Base-by-base conservation (phyloP, 2,888 invertebrate genomes). In the Xylota segnis region DNA sequence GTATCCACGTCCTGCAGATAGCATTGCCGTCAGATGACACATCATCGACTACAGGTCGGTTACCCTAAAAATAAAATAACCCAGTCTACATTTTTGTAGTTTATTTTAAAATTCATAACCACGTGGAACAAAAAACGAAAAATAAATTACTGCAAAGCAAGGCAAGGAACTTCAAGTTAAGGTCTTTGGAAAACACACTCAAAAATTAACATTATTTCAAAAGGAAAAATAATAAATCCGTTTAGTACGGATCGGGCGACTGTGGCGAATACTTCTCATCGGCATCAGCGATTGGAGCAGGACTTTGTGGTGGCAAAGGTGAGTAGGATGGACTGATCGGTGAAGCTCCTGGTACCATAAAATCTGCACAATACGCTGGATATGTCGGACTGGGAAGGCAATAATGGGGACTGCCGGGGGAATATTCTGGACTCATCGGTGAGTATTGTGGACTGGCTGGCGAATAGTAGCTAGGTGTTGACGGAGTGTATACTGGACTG, bases 321-420 rank as follows among this genome's bases (percentile, higher is more conserved):
- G 34, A 96, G 95, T 32, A 94, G 0, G 95, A 95, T 1, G 96
- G 97, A 4, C 95, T 95, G 0, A 95, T 95, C 0, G 97, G 96
- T 0, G 96, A 96, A 89, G 96, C 96, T 88, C 94, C 95, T 0
- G 96, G 96, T 0, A 95, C 96, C 5, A 96, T 95, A 90, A 95
- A 95, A 88, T 32, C 40, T 16, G 27, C 59, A 40, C 16, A 10
- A 61, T 37, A 52, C 0, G 96, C 95, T 0, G 95, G 94, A 89
- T 95, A 95, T 4, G 94, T 94, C 0, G 96, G 96, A 88, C 92
- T 93, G 4, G 95, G 95, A 0, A 96, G 95, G 0, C 96, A 95
- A 93, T 95, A 95, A 54, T 50, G 94, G 95, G 0, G 96, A 96
- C 90, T 95, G 0, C 95, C 95, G 0, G 96, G 96, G 0, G 96